A percentile compares a stretch with the other conserved stretches of the same genome.
phyloP scores from a whole-genome alignment of 1,140 invertebrate genomes.

The Drosophila sulfurigaster region DNA sequence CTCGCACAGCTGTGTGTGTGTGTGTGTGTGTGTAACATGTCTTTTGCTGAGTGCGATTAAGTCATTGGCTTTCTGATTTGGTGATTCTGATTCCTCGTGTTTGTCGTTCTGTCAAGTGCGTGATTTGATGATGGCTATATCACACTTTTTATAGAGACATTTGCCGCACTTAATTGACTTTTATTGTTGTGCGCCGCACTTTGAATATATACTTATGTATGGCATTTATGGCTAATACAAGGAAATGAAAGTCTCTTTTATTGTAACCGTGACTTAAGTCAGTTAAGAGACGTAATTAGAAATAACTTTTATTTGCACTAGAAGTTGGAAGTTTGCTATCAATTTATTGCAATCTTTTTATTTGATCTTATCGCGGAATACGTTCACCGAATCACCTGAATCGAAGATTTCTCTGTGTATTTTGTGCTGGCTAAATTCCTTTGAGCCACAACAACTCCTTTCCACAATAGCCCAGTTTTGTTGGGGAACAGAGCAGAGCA shows the following conservation, averaged over 20 bases:
- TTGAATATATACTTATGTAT: constrained; percentile 21
- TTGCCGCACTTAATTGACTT: constrained; percentile 60
- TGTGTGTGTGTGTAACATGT: constrained; percentile 12
- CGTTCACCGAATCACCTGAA: neutral
- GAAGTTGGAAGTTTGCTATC: neutral
- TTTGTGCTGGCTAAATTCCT: neutral
- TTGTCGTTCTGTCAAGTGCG: constrained; percentile 50
- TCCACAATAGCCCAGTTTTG: constrained; percentile 30
- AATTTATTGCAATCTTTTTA: neutral
- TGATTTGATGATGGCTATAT: constrained; percentile 65
- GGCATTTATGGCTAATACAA: constrained; percentile 11
- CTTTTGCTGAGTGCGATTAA: constrained; percentile 48
- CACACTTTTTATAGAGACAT: constrained; percentile 52
- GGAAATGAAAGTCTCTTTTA: constrained; percentile 24
- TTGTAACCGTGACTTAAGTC: neutral
- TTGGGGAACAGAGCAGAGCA: neutral
- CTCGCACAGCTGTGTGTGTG: neutral
- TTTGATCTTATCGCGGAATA: neutral
- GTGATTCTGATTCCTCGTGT: constrained; percentile 26
- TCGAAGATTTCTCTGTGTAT: neutral
- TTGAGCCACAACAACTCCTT: constrained; percentile 15
- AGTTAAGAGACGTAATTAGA: constrained; percentile 8
- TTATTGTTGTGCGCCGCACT: constrained; percentile 52
- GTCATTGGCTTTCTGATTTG: constrained; percentile 61
- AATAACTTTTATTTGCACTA: constrained; percentile 1